Conservation (phyloP, 2,113 vertebrate genomes). For the Phoxinus phoxinus region DNA sequence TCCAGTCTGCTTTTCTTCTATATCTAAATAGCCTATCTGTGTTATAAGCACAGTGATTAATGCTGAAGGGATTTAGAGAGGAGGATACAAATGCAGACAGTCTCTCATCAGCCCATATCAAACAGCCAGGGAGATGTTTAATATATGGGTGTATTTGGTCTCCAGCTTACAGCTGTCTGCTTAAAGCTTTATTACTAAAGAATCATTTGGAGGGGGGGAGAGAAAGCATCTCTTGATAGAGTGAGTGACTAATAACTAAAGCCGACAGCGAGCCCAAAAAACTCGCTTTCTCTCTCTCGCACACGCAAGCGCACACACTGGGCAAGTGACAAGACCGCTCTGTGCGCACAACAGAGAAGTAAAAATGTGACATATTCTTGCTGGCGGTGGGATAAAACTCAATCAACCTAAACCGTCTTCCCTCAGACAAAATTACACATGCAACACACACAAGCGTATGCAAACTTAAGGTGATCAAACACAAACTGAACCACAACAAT, state of each 20-base stretch:
- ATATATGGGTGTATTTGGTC: slow-evolving; percentile 79
- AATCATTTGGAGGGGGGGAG: slow-evolving; percentile 68
- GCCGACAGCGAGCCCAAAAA: slow-evolving; percentile 74
- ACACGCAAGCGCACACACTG: slow-evolving; percentile 6
- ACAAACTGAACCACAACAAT: background rate
- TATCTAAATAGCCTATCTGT: slow-evolving; percentile 48
- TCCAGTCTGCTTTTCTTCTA: slow-evolving; percentile 34
- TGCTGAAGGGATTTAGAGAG: slow-evolving; percentile 43
- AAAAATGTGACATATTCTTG: slow-evolving; percentile 75
- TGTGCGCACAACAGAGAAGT: slow-evolving; percentile 73
- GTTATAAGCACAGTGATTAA: slow-evolving; percentile 48
- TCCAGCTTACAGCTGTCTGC: slow-evolving; percentile 79
- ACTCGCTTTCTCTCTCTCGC: slow-evolving; percentile 40
- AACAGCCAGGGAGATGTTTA: slow-evolving; percentile 70
- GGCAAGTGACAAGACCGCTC: slow-evolving; percentile 65
- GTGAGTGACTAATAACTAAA: slow-evolving; percentile 80
- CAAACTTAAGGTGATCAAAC: background rate
- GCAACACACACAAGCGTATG: background rate
- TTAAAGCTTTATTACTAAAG: slow-evolving; percentile 81
- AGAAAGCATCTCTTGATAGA: slow-evolving; percentile 70
- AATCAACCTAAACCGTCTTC: slow-evolving; percentile 61
- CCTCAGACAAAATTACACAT: slow-evolving; percentile 54
- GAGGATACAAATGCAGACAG: slow-evolving; percentile 53
- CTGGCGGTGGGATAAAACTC: slow-evolving; percentile 77
- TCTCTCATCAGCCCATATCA: slow-evolving; percentile 64